A percentile compares a stretch with the other conserved stretches of the same genome.
Evolutionary conservation across 64 coral and sea anemone genomes (phyloP).

Genomic region (Stichodactyla mertensii): DNA sequence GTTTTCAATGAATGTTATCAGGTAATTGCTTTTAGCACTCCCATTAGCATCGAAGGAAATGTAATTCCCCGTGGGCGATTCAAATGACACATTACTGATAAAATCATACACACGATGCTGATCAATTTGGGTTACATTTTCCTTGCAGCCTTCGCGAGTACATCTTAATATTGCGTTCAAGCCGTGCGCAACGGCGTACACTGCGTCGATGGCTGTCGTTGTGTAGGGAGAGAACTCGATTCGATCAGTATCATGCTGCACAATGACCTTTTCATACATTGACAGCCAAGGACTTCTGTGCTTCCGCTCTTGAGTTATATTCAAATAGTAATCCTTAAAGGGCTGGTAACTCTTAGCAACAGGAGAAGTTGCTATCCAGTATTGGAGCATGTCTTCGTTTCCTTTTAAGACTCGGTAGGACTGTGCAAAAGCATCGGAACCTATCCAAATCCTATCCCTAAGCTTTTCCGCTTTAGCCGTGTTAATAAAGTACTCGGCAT

Average conservation of each 20-base stretch:
- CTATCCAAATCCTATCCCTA: slow-evolving; percentile 55
- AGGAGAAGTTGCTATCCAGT: slow-evolving; percentile 43
- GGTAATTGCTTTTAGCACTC: slow-evolving; percentile 34
- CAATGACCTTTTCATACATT: neutral
- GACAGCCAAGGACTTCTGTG: slow-evolving; percentile 45
- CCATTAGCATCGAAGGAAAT: slow-evolving; percentile 46
- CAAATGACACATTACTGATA: slow-evolving; percentile 49
- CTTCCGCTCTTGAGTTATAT: slow-evolving; percentile 40
- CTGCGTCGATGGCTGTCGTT: slow-evolving; percentile 57
- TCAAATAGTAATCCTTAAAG: slow-evolving; percentile 56
- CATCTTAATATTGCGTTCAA: slow-evolving; percentile 36
- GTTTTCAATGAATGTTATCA: neutral
- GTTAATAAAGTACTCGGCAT: slow-evolving; percentile 56
- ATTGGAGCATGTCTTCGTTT: slow-evolving; percentile 30
- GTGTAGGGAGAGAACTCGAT: slow-evolving; percentile 53
- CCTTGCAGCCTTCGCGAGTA: slow-evolving; percentile 4
- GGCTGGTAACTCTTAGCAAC: slow-evolving; percentile 19
- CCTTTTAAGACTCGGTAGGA: slow-evolving; percentile 44
- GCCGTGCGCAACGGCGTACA: slow-evolving; percentile 47
- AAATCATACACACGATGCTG: slow-evolving; percentile 21
- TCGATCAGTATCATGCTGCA: slow-evolving; percentile 19
- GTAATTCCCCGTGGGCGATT: slow-evolving; percentile 42
- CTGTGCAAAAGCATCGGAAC: slow-evolving; percentile 51
- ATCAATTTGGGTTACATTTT: slow-evolving; percentile 12
- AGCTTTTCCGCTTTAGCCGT: slow-evolving; percentile 34